Conservation (phyloP, 1,140 invertebrate species). For the Cryptotermes secundus region DNA sequence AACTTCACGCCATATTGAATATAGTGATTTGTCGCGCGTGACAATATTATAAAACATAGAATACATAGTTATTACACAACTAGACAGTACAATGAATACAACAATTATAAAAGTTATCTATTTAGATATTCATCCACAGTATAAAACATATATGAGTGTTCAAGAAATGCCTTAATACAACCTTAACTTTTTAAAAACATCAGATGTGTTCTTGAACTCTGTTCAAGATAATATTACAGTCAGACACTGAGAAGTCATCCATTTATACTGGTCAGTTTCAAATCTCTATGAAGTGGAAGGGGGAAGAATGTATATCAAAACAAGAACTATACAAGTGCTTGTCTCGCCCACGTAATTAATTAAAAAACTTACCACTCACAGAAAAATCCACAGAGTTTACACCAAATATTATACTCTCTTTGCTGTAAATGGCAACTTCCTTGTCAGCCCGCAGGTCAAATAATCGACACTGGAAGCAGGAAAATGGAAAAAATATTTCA, state of each 20-base stretch:
- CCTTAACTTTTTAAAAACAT: too few species aligned
- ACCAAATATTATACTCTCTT: conserved; percentile 98
- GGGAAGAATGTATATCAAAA: not conserved
- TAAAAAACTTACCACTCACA: conserved; percentile 72
- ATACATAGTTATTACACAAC: too few species aligned
- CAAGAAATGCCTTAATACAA: too few species aligned
- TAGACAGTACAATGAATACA: too few species aligned
- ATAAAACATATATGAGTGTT: too few species aligned
- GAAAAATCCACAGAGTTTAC: conserved; percentile 98
- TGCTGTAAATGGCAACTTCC: conserved; percentile 94
- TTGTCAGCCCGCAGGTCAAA: conserved; percentile 98
- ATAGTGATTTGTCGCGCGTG: too few species aligned
- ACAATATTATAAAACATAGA: too few species aligned
- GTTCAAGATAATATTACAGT: not conserved
- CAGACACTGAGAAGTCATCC: not conserved
- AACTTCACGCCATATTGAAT: not conserved
- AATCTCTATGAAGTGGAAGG: not conserved
- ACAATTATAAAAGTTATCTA: too few species aligned
- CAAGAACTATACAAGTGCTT: not conserved
- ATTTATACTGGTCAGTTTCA: not conserved
- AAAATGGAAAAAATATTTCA: not conserved
- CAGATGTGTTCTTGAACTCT: too few species aligned
- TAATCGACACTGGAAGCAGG: conserved; percentile 77
- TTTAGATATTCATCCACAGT: too few species aligned
- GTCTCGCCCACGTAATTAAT: not conserved